phyloP scores from a whole-genome alignment of 64 coral and sea anemone species.

The Dendrophyllia cribrosa region DNA sequence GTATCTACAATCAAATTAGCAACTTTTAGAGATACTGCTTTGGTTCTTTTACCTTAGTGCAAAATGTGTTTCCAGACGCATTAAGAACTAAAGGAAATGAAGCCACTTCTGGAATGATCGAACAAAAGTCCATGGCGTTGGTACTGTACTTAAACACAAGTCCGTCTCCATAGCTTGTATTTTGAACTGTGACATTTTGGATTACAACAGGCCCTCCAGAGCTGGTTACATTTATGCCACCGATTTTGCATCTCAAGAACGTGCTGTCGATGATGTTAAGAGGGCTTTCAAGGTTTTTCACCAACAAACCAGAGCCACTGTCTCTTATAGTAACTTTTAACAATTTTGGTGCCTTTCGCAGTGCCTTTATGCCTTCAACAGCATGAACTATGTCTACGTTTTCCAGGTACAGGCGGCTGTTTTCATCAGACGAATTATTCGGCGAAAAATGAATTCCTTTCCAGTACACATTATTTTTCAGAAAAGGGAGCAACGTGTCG shows the following conservation, averaged over 20 bases:
- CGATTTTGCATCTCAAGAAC: neutral
- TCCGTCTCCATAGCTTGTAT: slow-evolving; percentile 64
- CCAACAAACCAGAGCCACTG: slow-evolving; percentile 34
- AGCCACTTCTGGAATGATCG: neutral
- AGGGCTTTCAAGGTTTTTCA: slow-evolving; percentile 24
- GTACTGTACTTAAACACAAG: neutral
- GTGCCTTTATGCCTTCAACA: slow-evolving; percentile 35
- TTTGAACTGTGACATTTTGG: slow-evolving; percentile 27
- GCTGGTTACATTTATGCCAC: slow-evolving; percentile 55
- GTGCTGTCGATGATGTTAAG: slow-evolving; percentile 16
- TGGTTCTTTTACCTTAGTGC: neutral
- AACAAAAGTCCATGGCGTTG: neutral
- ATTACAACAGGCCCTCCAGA: slow-evolving; percentile 21
- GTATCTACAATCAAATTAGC: too few species aligned
- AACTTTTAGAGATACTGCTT: too few species aligned
- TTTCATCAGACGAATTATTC: neutral
- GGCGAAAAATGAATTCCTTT: slow-evolving; percentile 56
- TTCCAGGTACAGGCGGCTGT: slow-evolving; percentile 9
- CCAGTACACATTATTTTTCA: slow-evolving; percentile 41
- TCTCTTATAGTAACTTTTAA: slow-evolving; percentile 41
- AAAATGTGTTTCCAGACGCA: neutral
- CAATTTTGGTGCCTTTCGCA: slow-evolving; percentile 23
- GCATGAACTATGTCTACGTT: slow-evolving; percentile 65
- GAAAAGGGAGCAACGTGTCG: slow-evolving; percentile 17
- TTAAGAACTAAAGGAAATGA: slow-evolving; percentile 5